Percentiles rank a stretch among this genome's conserved stretches.
These are phyloP conservation scores for Paragorgia papillata DNA, from an alignment of 92 coral and sea anemone species.

Conservation along the genomic window DNA sequence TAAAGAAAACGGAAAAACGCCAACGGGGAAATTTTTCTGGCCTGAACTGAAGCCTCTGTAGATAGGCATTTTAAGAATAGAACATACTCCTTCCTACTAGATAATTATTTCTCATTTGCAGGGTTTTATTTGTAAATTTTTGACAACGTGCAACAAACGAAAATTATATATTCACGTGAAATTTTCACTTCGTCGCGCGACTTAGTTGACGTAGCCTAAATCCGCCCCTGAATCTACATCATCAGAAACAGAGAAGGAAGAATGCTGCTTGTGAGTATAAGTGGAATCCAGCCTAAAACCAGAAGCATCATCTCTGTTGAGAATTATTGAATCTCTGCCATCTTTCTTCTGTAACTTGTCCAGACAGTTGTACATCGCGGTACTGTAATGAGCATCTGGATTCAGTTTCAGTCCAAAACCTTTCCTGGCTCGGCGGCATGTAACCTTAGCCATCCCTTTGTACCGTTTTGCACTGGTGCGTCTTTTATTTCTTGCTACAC, in stretches of 20 bases:
- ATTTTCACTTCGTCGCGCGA: too few species aligned
- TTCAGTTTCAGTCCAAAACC: constrained; percentile 62
- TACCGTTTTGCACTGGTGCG: constrained; percentile 47
- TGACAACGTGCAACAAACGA: too few species aligned
- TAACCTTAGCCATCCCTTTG: constrained; percentile 56
- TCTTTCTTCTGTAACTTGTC: constrained; percentile 47
- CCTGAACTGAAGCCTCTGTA: too few species aligned
- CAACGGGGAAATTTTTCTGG: too few species aligned
- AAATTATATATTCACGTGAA: too few species aligned
- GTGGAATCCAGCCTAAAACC: constrained; percentile 30
- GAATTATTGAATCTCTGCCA: constrained; percentile 20
- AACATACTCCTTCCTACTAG: too few species aligned
- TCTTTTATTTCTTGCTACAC: too few species aligned
- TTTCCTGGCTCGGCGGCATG: constrained; percentile 57
- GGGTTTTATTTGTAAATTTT: too few species aligned
- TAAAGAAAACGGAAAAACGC: too few species aligned
- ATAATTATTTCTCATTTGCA: too few species aligned
- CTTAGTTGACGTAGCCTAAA: too few species aligned
- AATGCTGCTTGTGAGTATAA: constrained; percentile 16
- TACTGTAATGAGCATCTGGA: constrained; percentile 66
- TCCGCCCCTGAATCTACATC: background rate
- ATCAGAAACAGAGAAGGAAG: background rate
- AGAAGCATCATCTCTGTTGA: constrained; percentile 37
- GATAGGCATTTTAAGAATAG: too few species aligned
- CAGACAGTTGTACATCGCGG: constrained; percentile 60